Conservation (phyloP, 30 jellyfish, hydroid and myxozoan species). For the Nemopilema nomurai region DNA sequence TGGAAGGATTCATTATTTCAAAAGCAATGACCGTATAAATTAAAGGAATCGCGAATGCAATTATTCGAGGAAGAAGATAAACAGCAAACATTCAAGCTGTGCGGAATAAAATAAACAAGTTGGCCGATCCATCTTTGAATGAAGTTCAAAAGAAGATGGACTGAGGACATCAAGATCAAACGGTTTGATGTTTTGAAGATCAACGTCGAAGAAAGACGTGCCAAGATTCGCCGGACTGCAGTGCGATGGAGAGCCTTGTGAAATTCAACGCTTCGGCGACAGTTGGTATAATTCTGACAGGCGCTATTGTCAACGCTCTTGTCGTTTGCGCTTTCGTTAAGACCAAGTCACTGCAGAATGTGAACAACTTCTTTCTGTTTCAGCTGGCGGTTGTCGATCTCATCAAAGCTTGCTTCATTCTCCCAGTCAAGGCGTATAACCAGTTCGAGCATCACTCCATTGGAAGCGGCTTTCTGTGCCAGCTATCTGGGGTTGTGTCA, state of each 20-base stretch:
- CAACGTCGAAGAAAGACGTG: not conserved
- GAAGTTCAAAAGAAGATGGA: no score
- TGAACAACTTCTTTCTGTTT: slow-evolving; percentile 31
- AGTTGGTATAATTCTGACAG: slow-evolving; percentile 1
- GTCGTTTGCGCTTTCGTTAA: slow-evolving; percentile 20
- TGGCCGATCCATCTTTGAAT: no score
- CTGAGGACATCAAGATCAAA: not conserved
- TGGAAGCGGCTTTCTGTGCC: slow-evolving; percentile 37
- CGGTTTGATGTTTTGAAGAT: not conserved
- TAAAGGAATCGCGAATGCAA: no score
- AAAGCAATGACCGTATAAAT: no score
- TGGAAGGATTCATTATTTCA: no score
- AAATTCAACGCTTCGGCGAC: slow-evolving; percentile 19
- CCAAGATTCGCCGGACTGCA: not conserved
- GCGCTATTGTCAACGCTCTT: slow-evolving; percentile 28
- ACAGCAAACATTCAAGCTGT: not conserved
- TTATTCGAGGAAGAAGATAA: no score
- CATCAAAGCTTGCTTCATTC: slow-evolving; percentile 32
- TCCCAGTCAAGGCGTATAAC: slow-evolving; percentile 18
- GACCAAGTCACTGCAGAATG: slow-evolving; percentile 31
- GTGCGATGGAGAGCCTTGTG: slow-evolving; percentile 3
- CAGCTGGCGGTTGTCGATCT: slow-evolving; percentile 51
- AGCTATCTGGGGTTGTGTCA: slow-evolving; percentile 52
- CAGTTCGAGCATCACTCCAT: slow-evolving; percentile 30
- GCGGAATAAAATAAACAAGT: not conserved